phyloP scores from a whole-genome alignment of 2,113 vertebrate genomes.

The Chlamydotis undulata region DNA sequence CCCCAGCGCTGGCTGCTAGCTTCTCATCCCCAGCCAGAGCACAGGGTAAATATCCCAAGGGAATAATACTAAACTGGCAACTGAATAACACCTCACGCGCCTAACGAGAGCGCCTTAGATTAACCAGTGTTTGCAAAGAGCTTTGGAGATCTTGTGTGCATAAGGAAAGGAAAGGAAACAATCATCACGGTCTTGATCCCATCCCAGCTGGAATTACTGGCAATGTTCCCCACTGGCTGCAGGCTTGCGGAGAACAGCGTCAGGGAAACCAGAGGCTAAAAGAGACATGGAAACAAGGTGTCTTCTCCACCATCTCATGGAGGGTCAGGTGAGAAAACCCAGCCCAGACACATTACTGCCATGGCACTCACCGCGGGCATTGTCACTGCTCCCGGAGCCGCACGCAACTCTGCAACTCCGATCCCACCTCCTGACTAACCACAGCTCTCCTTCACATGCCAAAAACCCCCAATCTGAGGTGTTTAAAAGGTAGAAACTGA shows the following conservation, averaged over 20 bases:
- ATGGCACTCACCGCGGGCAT: not conserved
- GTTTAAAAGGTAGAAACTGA: not conserved
- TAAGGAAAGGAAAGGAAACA: not conserved
- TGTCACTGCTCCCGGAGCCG: not conserved
- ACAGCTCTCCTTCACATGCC: not conserved
- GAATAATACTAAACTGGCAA: not conserved
- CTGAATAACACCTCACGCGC: not conserved
- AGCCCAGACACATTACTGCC: not conserved
- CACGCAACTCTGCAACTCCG: not conserved
- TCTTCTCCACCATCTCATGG: not conserved
- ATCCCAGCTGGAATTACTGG: not conserved
- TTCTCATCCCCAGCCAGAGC: not conserved
- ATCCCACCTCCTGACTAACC: not conserved
- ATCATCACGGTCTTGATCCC: not conserved
- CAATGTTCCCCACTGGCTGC: not conserved
- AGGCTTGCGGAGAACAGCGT: not conserved
- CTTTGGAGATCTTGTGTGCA: accelerated
- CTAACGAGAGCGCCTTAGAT: not conserved
- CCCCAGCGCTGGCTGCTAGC: not conserved
- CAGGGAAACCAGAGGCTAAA: no score
- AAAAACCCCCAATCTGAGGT: not conserved
- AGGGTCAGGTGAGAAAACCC: not conserved
- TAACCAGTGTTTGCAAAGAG: not conserved
- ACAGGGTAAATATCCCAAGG: not conserved
- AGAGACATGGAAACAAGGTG: not conserved